Base-by-base conservation (phyloP, 2,797 vertebrate genomes). In the Champsocephalus gunnari region DNA sequence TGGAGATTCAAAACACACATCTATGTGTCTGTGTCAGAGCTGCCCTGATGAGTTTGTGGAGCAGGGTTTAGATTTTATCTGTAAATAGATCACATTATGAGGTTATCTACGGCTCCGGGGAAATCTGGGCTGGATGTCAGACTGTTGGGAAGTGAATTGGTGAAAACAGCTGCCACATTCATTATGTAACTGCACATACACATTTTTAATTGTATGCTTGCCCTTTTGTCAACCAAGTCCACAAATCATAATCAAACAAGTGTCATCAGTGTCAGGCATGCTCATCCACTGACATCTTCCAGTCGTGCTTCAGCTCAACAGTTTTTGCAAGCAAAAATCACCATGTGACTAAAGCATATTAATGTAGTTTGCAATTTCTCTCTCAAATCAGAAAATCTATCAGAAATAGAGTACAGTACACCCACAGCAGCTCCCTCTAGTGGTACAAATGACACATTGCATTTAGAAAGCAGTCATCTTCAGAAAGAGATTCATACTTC, bases 361-460 rank as follows among this genome's bases (percentile, higher is more conserved):
- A 56, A 9, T 41, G 17, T 49, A 13, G 9, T 54, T 55, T n/a
- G 17, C 16, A 58, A 2, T 3, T 0, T 70, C 24, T 57, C 34
- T 56, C 17, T 5, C 51, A 53, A 19, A 50, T 55, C 24, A 61
- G 13, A 67, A 21, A 21, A 21, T 21, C 21, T 21, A 21, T 21
- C 21, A 24, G 48, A 77, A 32, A 24, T 55, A 64, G 12, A 48
- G 53, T 10, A 8, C 41, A 48, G 53, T 10, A 8, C 43, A 28
- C 47, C 14, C 28, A 19, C 47, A 50, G 4, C 66, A 79, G 79
- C 86, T 49, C 64, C 78, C 81, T 79, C 92, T 85, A 79, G 83
- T 89, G 92, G 87, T 65, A 24, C 13, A 77, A 56, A 60, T 13
- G 7, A 17, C 19, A 73, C 47, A 72, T 57, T 81, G 47, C 72